Conservation (phyloP, 2,113 vertebrate genomes). For the Falco punctatus region DNA sequence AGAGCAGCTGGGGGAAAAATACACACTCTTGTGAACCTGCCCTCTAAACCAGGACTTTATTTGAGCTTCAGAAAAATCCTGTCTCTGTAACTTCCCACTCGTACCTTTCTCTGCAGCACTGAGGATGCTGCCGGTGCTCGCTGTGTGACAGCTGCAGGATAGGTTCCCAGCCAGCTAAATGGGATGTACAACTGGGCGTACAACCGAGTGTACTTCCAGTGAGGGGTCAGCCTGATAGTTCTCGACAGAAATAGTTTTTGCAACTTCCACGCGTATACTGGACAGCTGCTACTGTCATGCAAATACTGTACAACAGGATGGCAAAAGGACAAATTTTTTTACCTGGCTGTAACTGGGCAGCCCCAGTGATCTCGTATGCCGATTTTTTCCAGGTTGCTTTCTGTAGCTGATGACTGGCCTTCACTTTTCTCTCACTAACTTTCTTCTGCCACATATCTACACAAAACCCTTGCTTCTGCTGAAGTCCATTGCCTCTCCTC, state of each 20-base stretch:
- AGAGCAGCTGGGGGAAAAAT: constrained; percentile 15
- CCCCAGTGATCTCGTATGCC: background rate
- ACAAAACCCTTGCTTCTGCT: background rate
- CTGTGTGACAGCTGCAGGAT: background rate
- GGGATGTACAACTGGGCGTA: no score
- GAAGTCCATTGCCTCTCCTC: background rate
- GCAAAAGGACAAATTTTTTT: background rate
- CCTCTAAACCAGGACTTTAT: background rate
- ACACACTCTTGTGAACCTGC: background rate
- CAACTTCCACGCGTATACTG: background rate
- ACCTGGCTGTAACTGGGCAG: background rate
- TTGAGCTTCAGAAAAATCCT: background rate
- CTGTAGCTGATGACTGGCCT: background rate
- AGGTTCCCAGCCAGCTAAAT: background rate
- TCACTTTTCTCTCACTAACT: background rate
- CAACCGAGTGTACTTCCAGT: background rate
- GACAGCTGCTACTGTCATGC: background rate
- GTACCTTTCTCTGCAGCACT: background rate
- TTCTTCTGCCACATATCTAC: background rate
- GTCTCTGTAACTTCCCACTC: background rate
- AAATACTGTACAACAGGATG: background rate
- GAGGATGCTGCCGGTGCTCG: background rate
- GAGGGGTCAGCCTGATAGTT: background rate
- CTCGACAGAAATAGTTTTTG: background rate
- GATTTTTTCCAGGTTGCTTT: background rate